Evolutionary conservation across 2,797 vertebrate species (phyloP), one percentile per base, ranked within the genome.

Genomic region (Pseudochromis fuscus): DNA sequence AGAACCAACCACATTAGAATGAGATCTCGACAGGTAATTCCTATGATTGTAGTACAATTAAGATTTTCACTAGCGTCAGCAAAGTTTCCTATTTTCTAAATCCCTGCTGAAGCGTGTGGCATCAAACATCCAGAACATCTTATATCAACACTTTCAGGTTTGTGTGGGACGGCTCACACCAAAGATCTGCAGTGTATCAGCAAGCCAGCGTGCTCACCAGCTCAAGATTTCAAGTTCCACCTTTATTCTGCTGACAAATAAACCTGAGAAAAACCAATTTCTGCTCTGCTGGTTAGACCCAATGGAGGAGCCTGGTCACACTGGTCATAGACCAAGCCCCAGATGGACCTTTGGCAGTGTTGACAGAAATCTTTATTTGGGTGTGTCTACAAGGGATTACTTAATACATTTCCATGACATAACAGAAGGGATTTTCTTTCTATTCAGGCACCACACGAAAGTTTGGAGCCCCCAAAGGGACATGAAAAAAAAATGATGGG

Each of bases 191-290:
- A 46, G n/a, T 19, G 44, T 42, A 16, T 83, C 30, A 61, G 74
- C 64, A 76, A 25, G 5, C 15, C 1, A 4, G 25, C 15, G 25
- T 18, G 60, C 67, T 72, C 71, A 57, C 48, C 27, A 30, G 51
- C 18, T 23, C 9, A 64, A 53, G 53, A 49, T 38, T 46, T 49
- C 57, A 67, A 27, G 48, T 42, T 15, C 12, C 40, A 16, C 51
- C 53, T 7, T 13, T 44, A 57, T 67, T 67, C 53, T 79, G 61
- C 67, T 77, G 33, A 73, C 24, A 35, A 44, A 46, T 24, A 63
- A 42, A 25, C n/a, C 21, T 8, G 1, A 4, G 4, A 42, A 33
- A 48, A 11, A 33, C 24, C 23, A 16, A 13, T 23, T 37, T n/a
- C 51, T 33, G 52, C 5, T 3, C 30, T 9, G 28, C 16, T 63